These are phyloP conservation scores for Perca flavescens DNA, from an alignment of 2,113 vertebrate genomes.

Conservation along the genomic window DNA sequence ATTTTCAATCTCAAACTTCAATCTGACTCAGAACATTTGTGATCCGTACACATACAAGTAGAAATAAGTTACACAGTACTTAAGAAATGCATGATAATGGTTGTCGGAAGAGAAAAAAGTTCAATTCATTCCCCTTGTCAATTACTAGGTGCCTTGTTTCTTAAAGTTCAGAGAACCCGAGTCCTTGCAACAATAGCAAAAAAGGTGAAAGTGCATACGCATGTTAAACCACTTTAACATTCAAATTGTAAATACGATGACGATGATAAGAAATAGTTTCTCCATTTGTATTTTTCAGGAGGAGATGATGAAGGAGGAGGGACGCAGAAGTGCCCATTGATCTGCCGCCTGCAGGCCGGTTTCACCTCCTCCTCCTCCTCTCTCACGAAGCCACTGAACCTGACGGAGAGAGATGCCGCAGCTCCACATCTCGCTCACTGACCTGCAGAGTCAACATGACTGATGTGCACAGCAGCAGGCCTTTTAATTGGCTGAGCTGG, in stretches of 20 bases:
- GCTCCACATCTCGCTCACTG: conserved; percentile 32
- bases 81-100: not conserved
- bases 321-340: conserved; percentile 23
- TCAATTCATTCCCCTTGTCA: not conserved
- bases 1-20: not conserved
- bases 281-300: not conserved
- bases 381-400: conserved; percentile 40
- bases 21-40: not conserved
- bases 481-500: conserved; percentile 46
- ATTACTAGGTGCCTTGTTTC: not conserved
- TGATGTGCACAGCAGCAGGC: conserved; percentile 28
- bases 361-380: conserved; percentile 37
- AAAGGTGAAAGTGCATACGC: not conserved
- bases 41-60: not conserved
- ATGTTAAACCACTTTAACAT: not conserved
- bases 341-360: not conserved
- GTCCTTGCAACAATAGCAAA: not conserved
- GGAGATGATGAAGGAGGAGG: conserved; percentile 7
- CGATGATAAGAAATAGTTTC: too few relatives aligned
- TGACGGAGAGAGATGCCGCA: conserved; percentile 39
- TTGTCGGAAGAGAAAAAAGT: not conserved
- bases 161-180: not conserved
- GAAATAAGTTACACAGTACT: not conserved
- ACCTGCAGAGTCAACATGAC: conserved; percentile 18
- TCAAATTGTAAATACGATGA: not conserved